These are phyloP conservation scores for Hololepta plana DNA, from an alignment of 2,888 invertebrate genomes.

Conservation along the genomic window DNA sequence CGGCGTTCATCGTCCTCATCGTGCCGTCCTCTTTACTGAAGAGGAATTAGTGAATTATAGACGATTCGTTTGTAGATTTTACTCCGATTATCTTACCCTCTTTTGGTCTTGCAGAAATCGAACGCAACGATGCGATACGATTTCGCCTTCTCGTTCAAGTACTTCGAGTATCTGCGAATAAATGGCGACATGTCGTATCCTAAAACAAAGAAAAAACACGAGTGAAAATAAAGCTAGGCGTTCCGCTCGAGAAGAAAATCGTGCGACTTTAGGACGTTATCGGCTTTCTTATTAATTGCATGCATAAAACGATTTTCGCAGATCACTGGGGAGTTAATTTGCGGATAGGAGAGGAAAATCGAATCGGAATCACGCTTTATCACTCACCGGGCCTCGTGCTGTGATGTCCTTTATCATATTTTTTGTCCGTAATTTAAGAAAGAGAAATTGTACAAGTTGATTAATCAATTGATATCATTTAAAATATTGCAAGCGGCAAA, in stretches of 20 bases:
- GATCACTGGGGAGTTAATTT: no score
- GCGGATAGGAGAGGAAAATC: no score
- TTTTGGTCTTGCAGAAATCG: slow-evolving; percentile 98
- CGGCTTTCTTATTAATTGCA: no score
- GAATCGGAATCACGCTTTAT: no score
- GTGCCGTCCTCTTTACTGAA: slow-evolving; percentile 91
- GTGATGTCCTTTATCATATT: no score
- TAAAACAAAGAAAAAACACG: slow-evolving; percentile 29
- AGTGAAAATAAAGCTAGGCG: slow-evolving; percentile 2
- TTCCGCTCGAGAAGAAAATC: no score
- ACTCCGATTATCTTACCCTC: slow-evolving; percentile 52
- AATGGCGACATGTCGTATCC: slow-evolving; percentile 99
- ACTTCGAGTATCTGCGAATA: slow-evolving; percentile 94
- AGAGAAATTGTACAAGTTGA: no score
- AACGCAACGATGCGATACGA: slow-evolving; percentile 98
- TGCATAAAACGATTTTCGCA: no score
- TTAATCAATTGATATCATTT: no score
- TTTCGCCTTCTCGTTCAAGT: slow-evolving; percentile 94
- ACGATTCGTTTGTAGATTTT: neutral
- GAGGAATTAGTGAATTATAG: slow-evolving; percentile 10
- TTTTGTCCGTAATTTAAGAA: no score
- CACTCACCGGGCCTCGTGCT: no score
- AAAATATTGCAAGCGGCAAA: no score
- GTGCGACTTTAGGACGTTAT: neutral
- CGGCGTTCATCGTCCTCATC: slow-evolving; percentile 90